Evolutionary conservation across 1,140 invertebrate species (phyloP), one percentile per base, ranked within the genome.

Genomic region (Panagrolaimus sp.): DNA sequence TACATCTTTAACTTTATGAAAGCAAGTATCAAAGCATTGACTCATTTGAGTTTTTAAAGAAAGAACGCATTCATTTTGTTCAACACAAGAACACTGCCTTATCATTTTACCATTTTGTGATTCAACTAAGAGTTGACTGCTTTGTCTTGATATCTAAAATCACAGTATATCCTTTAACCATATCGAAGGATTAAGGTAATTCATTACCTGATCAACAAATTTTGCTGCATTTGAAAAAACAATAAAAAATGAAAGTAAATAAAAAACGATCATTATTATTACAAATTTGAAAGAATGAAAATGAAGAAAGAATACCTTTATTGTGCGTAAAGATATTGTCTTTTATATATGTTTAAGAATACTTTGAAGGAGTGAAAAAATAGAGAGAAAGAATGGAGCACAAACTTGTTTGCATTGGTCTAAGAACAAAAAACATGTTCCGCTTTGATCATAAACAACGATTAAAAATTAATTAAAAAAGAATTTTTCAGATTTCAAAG

Each of bases 31-130:
- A 46, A 73, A 67, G 44, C 72, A 73, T 10, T 74, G 64, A 15
- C 48, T 38, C 24, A 58, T 17, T 46, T 73, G 72, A 17, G 44
- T 45, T 45, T 73, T 73, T 46, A 69, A 58, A 17, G 74, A 26
- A 28, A 17, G 12, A 32, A 73, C 43, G 43, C 72, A 73, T 26
- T 28, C 43, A 46, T 66, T 32, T 55, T 73, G 64, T 65, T 73
- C 72, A 28, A 71, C 38, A 46, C 72, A 73, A 12, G 72, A 73
- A 38, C 72, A 73, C 62, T 73, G 72, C 9, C 72, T 17, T 28
- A 68, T 67, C 46, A 63, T 73, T 28, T 73, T 43, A 10, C 47
- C 47, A 58, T 58, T 68, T 58, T 58, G 67, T 9, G 67, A 68
- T 24, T 52, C 47, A 14, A 46, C 26, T 32, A 68, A 43, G 8